Conservation (phyloP, 2,888 invertebrate species). For the Luperina testacea region DNA sequence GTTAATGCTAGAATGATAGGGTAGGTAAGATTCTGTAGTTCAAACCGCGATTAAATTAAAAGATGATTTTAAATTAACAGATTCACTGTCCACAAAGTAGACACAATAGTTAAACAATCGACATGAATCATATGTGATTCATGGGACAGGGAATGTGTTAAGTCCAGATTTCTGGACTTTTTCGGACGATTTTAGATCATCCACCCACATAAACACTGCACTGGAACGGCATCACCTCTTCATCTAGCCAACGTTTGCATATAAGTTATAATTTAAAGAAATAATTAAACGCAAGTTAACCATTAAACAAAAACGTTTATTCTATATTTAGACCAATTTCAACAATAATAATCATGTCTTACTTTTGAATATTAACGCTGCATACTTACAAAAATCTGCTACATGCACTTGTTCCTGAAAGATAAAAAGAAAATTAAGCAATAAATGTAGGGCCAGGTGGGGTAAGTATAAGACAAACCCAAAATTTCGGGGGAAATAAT, state of each 20-base stretch:
- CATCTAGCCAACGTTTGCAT: not conserved
- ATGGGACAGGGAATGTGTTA: too few species aligned
- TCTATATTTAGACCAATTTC: conserved; percentile 25
- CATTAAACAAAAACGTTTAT: conserved; percentile 32
- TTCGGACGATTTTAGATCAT: not conserved
- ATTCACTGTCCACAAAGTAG: too few species aligned
- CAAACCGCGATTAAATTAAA: not conserved
- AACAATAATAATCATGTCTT: conserved; percentile 21
- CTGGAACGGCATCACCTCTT: not conserved
- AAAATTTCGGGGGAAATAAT: not conserved
- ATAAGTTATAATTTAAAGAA: not conserved
- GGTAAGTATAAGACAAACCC: not conserved
- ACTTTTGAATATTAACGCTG: conserved; percentile 81
- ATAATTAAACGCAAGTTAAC: conserved; percentile 10
- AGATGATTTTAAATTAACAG: not conserved
- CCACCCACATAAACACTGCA: not conserved
- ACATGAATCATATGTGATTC: too few species aligned
- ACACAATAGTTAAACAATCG: too few species aligned
- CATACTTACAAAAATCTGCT: conserved; percentile 91
- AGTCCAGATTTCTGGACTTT: not conserved
- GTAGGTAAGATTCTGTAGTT: not conserved
- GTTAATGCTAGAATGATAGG: conserved; percentile 4
- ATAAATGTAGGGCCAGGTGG: not conserved
- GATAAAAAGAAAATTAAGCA: conserved; percentile 45
- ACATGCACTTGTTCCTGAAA: conserved; percentile 93